A percentile compares a stretch with the other conserved stretches of the same genome.
Evolutionary conservation across 2,888 invertebrate genomes (phyloP).

Genomic region (Hemistola chrysoprasaria): DNA sequence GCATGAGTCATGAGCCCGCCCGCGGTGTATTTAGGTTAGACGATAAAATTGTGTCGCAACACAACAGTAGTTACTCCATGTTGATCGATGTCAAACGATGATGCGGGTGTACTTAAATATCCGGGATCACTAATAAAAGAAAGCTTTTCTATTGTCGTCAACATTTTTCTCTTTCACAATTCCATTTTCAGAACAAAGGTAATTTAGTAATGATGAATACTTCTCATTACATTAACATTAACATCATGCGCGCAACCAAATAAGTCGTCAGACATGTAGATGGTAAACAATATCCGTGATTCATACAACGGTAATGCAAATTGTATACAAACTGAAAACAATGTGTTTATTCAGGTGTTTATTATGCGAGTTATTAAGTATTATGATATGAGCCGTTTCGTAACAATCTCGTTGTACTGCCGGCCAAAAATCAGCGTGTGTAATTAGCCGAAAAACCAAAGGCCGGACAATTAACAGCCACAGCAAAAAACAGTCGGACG

Average conservation of each 20-base stretch:
- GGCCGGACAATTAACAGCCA: slow-evolving; percentile 40
- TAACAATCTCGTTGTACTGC: slow-evolving; percentile 27
- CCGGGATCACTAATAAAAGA: slow-evolving; percentile 39
- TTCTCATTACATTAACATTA: slow-evolving; percentile 37
- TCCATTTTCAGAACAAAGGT: slow-evolving; percentile 5
- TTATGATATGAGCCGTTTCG: slow-evolving; percentile 33
- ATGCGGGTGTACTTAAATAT: slow-evolving; percentile 48
- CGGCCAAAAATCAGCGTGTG: slow-evolving; percentile 30
- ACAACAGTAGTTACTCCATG: slow-evolving; percentile 40
- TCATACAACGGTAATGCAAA: slow-evolving; percentile 54
- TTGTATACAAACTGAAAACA: slow-evolving; percentile 51
- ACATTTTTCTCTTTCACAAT: slow-evolving; percentile 14
- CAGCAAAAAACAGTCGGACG: slow-evolving; percentile 37
- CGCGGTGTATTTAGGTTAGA: slow-evolving; percentile 54
- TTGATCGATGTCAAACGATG: slow-evolving; percentile 54
- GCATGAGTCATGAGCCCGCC: slow-evolving; percentile 49
- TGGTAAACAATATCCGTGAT: slow-evolving; percentile 60
- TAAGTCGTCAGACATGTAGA: slow-evolving; percentile 48
- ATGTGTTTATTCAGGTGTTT: slow-evolving; percentile 34
- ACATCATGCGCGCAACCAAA: slow-evolving; percentile 45
- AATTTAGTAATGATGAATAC: slow-evolving; percentile 25
- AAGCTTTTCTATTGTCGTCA: slow-evolving; percentile 19
- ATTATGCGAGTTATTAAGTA: slow-evolving; percentile 21
- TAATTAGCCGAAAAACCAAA: slow-evolving; percentile 49
- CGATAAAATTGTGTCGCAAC: slow-evolving; percentile 54